Base-by-base conservation (phyloP, 1,140 invertebrate genomes). In the Ooceraea biroi region DNA sequence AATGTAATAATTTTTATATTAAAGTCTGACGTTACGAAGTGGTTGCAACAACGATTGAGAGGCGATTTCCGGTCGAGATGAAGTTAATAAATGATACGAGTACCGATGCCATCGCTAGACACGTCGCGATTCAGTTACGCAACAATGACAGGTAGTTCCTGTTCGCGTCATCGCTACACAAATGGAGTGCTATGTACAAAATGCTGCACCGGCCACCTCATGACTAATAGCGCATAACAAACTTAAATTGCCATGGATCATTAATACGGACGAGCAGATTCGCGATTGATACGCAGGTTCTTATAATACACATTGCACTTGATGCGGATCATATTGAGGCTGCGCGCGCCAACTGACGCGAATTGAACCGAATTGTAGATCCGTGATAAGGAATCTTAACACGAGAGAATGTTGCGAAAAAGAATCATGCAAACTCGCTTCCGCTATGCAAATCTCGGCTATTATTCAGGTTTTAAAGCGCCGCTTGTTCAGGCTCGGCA, bases 161-260 rank as follows among this genome's bases (percentile, higher is more conserved):
- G 65, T 22, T 80, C 66, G 25, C 76, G 46, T 80, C 76, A 80
- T 46, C 76, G 76, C 25, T 36, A 1, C 14, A 30, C 65, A 71
- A 80, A 71, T 46, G 71, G 36, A 80, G 12, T 30, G 25, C 65
- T 19, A 25, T 27, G 30, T 55, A 69, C 76, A 65, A 57, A 48
- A 69, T 22, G 25, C n/a, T 7, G 48, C 65, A 44, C 41, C 48
- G 25, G 36, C 41, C 50, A 57, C 22, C 65, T 69, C 30, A n/a
- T 80, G 76, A 57, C 50, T 80, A 80, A 80, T 80, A 80, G 76
- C 65, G 76, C 76, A 80, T 80, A 80, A 80, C 76, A 80, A 80
- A 80, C 36, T 71, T 55, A 69, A 57, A 71, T 71, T 69, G 65
- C 76, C 76, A 80, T 65, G 76, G 76, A 19, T 25, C 76, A 80